Conservation (phyloP, 1,140 invertebrate genomes). For the Drosophila tristis region DNA sequence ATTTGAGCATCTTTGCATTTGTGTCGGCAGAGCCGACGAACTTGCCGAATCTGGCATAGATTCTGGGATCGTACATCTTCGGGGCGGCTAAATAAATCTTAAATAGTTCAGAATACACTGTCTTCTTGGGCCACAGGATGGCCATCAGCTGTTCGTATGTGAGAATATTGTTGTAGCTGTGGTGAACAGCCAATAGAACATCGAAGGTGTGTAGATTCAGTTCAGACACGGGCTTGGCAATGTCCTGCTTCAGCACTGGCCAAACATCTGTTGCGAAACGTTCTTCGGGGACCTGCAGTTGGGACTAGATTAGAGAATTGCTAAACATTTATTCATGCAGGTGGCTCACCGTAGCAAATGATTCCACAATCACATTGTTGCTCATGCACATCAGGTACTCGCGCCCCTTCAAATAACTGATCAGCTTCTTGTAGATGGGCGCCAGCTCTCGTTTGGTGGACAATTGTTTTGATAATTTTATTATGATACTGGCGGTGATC, state of each 20-base stretch:
- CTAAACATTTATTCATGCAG: neutral
- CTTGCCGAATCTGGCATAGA: slow-evolving; percentile 35
- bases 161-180: slow-evolving; percentile 30
- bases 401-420: slow-evolving; percentile 44
- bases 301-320: neutral
- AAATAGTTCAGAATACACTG: slow-evolving; percentile 38
- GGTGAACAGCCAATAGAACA: slow-evolving; percentile 44
- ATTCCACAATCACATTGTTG: slow-evolving; percentile 25
- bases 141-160: slow-evolving; percentile 20
- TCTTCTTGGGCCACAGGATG: slow-evolving; percentile 35
- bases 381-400: slow-evolving; percentile 55
- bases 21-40: slow-evolving; percentile 20
- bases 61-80: slow-evolving; percentile 20
- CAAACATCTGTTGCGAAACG: slow-evolving; percentile 41
- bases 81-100: slow-evolving; percentile 37
- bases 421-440: slow-evolving; percentile 32
- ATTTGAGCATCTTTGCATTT: slow-evolving; percentile 1
- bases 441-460: slow-evolving; percentile 3
- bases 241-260: slow-evolving; percentile 29
- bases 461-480: slow-evolving; percentile 34
- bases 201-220: slow-evolving; percentile 42
- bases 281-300: slow-evolving; percentile 13
- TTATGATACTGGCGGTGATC: slow-evolving; percentile 27
- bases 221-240: slow-evolving; percentile 28
- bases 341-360: slow-evolving; percentile 35